Base-by-base conservation (phyloP, 2,797 vertebrate genomes). In the Acrossocheilus wenchowensis region DNA sequence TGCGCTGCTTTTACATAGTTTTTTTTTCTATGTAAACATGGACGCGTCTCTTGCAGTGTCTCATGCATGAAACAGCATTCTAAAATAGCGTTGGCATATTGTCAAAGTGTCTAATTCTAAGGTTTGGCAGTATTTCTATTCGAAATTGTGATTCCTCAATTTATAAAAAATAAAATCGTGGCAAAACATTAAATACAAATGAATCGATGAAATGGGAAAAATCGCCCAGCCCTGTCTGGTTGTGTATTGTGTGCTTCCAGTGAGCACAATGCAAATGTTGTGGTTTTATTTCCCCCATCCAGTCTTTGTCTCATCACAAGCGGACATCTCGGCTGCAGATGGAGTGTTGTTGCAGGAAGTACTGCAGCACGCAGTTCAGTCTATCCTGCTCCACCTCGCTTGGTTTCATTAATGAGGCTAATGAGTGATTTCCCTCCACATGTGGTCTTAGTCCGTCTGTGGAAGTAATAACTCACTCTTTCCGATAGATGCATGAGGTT, bases 351-450 rank as follows among this genome's bases (percentile, higher is more conserved):
- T 75, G 34, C 30, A 19, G 73, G 14, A 26, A 41, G 17, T 21
- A 36, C 12, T 41, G 34, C 50, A 73, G 23, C n/a, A 74, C 26
- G 8, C 19, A 50, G 10, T 81, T 68, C 7, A 50, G 62, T 30
- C 62, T 23, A 41, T 64, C 81, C 11, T 62, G 66, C 36, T 79
- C 15, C 34, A 69, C 64, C 17, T 69, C 43, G 11, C 6, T 30
- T 43, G 17, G 43, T 43, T 85, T 43, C 34, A 30, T 30, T 69
- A 69, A 68, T 78, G 19, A 69, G 62, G 17, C 48, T 78, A 71
- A 69, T 57, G 60, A 68, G 73, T 78, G 83, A 52, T 78, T 85
- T 85, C 43, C 36, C 64, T 85, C 66, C 75, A 72, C 50, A 60
- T 85, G 83, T 60, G 62, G 73, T 68, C 83, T 60, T 69, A 17